Percentiles rank a stretch among this genome's conserved stretches.
Conservation (phyloP, 2,113 vertebrate genomes). For the Antennarius striatus region DNA sequence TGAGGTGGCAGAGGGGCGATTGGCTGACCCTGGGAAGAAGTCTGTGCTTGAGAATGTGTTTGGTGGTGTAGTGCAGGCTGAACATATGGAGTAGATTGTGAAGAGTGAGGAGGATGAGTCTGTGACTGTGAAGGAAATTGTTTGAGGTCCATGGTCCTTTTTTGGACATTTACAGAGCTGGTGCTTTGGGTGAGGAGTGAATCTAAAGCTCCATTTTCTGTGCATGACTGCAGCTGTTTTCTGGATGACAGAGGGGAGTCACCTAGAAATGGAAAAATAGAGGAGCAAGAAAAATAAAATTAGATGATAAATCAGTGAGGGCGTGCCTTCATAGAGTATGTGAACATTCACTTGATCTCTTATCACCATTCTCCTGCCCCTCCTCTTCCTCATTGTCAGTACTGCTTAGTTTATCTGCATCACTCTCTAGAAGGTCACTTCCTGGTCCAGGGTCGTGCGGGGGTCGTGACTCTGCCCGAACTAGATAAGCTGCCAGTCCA, state of each 20-base stretch:
- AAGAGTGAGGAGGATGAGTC: slow-evolving; percentile 30
- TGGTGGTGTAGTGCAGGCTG: slow-evolving; percentile 31
- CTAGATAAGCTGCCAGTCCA: slow-evolving; percentile 91
- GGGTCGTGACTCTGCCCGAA: slow-evolving; percentile 83
- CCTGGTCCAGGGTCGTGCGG: slow-evolving; percentile 67
- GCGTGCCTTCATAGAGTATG: background rate
- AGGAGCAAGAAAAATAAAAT: slow-evolving; percentile 41
- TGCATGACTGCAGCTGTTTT: slow-evolving; percentile 47
- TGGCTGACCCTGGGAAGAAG: slow-evolving; percentile 32
- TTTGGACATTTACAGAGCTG: slow-evolving; percentile 47
- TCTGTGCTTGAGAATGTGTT: slow-evolving; percentile 38
- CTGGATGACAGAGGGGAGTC: slow-evolving; percentile 55
- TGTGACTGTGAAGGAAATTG: slow-evolving; percentile 43
- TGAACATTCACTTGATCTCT: background rate
- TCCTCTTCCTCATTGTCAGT: slow-evolving; percentile 97
- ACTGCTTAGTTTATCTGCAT: slow-evolving; percentile 92
- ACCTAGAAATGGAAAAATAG: slow-evolving; percentile 36
- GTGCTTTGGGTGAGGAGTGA: slow-evolving; percentile 31
- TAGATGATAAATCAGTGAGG: background rate
- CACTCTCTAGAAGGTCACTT: slow-evolving; percentile 88
- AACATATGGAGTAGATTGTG: slow-evolving; percentile 41
- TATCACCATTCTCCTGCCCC: slow-evolving; percentile 80
- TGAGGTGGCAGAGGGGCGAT: slow-evolving; percentile 38
- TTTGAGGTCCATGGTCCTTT: slow-evolving; percentile 25
- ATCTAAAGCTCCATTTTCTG: slow-evolving; percentile 47